Conservation (phyloP, 2,888 invertebrate species). For the Venustoraphidia nigricollis region DNA sequence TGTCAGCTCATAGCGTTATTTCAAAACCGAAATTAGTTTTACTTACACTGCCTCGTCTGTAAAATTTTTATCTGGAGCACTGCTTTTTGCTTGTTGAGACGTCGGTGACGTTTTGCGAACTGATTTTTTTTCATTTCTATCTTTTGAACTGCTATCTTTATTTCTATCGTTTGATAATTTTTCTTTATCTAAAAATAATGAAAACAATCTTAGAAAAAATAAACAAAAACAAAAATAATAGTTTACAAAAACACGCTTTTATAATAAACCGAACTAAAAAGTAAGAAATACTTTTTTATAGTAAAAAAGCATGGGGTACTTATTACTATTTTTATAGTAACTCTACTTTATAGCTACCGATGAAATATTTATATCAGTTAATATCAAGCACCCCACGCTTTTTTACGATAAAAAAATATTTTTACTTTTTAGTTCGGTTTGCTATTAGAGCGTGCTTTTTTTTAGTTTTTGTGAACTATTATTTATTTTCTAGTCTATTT, state of each 20-base stretch:
- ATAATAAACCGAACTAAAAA: neutral
- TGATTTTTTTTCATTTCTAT: conserved; percentile 18
- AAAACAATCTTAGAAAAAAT: neutral
- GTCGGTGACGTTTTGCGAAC: conserved; percentile 2
- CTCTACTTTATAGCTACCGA: too few species aligned
- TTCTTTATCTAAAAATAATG: conserved; percentile 1
- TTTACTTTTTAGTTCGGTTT: too few species aligned
- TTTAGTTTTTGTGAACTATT: too few species aligned
- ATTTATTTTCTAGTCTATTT: too few species aligned
- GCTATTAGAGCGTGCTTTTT: too few species aligned
- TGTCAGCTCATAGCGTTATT: neutral
- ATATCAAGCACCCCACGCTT: too few species aligned
- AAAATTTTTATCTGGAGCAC: conserved; percentile 3
- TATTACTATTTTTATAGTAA: too few species aligned
- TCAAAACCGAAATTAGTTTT: neutral
- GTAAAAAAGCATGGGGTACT: too few species aligned
- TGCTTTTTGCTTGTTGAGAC: conserved; percentile 21
- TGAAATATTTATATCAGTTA: too few species aligned
- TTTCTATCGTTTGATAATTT: conserved; percentile 9
- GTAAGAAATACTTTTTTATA: too few species aligned
- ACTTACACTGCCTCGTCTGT: conserved; percentile 1
- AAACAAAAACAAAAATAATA: too few species aligned
- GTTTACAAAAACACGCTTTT: neutral
- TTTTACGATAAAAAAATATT: too few species aligned
- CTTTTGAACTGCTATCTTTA: conserved; percentile 21